Evolutionary conservation across 1,140 invertebrate species (phyloP).

Genomic region (Papilio glaucus): DNA sequence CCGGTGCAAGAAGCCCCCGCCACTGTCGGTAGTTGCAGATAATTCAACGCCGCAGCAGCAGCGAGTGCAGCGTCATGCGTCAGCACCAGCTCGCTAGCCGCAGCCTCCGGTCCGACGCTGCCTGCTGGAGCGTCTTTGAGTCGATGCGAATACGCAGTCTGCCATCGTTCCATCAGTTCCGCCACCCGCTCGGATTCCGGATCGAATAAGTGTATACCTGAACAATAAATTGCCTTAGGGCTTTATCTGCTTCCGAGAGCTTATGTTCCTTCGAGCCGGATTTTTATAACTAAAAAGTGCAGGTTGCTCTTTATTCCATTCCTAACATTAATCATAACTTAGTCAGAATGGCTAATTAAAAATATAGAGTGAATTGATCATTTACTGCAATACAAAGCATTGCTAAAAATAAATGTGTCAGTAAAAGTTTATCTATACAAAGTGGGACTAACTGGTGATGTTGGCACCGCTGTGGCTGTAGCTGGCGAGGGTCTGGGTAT

Average conservation of each 20-base stretch:
- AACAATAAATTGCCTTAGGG: background rate
- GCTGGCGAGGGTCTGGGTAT: slow-evolving; percentile 89
- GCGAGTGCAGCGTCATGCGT: slow-evolving; percentile 57
- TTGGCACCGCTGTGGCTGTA: slow-evolving; percentile 93
- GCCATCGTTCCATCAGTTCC: slow-evolving; percentile 50
- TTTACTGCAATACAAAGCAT: too few species aligned
- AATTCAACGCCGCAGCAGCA: slow-evolving; percentile 44
- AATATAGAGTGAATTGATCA: too few species aligned
- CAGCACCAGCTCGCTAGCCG: slow-evolving; percentile 61
- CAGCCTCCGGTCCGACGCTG: slow-evolving; percentile 25
- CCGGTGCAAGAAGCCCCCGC: slow-evolving; percentile 46
- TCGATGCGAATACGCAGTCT: slow-evolving; percentile 47
- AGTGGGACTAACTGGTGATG: slow-evolving; percentile 85
- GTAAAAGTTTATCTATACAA: too few species aligned
- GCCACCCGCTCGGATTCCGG: slow-evolving; percentile 48
- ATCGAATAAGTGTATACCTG: slow-evolving; percentile 63
- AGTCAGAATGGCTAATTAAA: too few species aligned
- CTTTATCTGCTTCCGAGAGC: too few species aligned
- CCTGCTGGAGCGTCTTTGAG: slow-evolving; percentile 32
- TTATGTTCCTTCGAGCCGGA: background rate
- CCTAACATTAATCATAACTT: too few species aligned
- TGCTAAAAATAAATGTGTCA: too few species aligned
- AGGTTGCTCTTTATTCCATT: background rate
- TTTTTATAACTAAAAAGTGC: background rate
- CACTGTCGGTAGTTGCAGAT: slow-evolving; percentile 44